These are phyloP conservation scores for Argyresthia albistria DNA, from an alignment of 2,888 invertebrate genomes.

Conservation along the genomic window DNA sequence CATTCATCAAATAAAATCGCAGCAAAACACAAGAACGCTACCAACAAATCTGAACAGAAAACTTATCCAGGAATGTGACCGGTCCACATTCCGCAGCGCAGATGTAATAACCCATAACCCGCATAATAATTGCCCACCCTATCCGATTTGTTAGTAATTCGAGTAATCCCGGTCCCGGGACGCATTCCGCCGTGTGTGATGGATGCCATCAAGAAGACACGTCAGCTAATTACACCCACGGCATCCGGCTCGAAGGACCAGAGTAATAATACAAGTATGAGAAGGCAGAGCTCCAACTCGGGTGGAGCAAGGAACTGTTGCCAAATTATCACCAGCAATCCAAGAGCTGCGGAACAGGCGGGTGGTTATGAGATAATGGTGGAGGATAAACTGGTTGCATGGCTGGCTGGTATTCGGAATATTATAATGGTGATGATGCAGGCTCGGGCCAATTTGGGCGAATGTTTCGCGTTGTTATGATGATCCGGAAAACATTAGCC, in stretches of 20 bases:
- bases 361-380: neutral
- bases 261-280: no score
- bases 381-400: neutral
- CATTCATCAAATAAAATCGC: no score
- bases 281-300: neutral
- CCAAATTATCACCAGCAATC: neutral
- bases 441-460: neutral
- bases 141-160: neutral
- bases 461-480: neutral
- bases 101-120: no score
- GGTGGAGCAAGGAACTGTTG: neutral
- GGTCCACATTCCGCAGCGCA: no score
- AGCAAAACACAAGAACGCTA: no score
- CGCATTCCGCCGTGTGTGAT: conserved; percentile 11
- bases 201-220: conserved; percentile 5
- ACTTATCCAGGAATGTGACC: no score
- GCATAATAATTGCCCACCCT: neutral
- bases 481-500: neutral
- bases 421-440: neutral
- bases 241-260: conserved; percentile 2
- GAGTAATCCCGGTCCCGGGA: conserved; percentile 12
- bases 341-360: neutral
- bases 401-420: neutral
- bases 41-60: no score
- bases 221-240: conserved; percentile 11